Base-by-base conservation (phyloP, 2,888 invertebrate genomes). In the Harpalus rubripes region DNA sequence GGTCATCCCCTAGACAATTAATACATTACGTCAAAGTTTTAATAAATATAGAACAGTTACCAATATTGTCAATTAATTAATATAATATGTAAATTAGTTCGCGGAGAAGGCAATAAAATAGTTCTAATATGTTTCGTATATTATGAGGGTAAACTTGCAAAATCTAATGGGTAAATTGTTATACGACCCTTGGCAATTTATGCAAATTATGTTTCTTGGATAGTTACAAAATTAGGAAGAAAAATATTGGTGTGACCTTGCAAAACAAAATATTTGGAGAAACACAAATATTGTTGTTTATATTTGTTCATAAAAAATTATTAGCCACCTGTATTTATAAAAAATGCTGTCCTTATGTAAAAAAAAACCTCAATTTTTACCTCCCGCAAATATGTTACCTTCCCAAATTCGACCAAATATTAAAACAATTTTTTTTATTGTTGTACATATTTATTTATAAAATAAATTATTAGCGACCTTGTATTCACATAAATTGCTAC, bases 131-230 rank as follows among this genome's bases (percentile, higher is more conserved):
- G 44, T 12, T 52, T 52, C 44, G 5, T 32, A 32, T 32, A 32
- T 32, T 32, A 32, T 32, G 32, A 32, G 32, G 32, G 32, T 32
- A 52, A 52, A 52, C 44, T 52, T 52, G 44, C 44, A 52, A 52
- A 52, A 12, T 52, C 10, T 12, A 52, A 52, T 52, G 44, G 44
- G 44, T 7, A 63, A 63, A 63, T 63, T 22, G 63, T 22, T 63
- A 12, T 63, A 10, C 18, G 26, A 26, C 63, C 7, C 12, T 22
- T 63, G 18, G 18, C 12, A 18, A 63, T 26, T 63, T 63, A 63
- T 63, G 63, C 26, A 8, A 63, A 63, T 63, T 63, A 18, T 22
- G 22, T 63, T 59, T 63, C 63, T 63, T 63, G 63, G 12, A 1
- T 26, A 63, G 26, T 63, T 63, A 0, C 8, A 0, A 63, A 18